Base-by-base conservation (phyloP, 1,140 invertebrate genomes). In the Drosophila takahashii region DNA sequence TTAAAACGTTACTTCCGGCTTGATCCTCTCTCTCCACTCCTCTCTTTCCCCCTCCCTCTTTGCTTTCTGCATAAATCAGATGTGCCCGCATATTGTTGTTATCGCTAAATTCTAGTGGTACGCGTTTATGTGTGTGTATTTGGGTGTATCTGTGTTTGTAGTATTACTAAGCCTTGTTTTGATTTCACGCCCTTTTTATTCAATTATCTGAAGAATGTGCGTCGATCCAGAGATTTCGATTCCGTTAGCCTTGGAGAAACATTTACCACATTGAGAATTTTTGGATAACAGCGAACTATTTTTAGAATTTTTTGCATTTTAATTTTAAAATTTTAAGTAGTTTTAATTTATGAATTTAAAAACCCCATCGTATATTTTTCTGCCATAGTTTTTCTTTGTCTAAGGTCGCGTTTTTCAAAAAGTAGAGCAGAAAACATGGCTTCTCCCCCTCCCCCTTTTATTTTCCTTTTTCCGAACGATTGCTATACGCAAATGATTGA, bases 1-100 rank as follows among this genome's bases (percentile, higher is more conserved):
- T 53, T 54, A 39, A 74, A 62, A 73, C 29, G 45, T 58, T 47
- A 75, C 72, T 75, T 75, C 72, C 72, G 72, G 72, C 72, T 56
- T 57, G 71, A 64, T 54, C 69, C 32, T n/a, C 61, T 67, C 26
- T 47, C 27, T 9, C 16, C 16, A 18, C 27, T 29, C 16, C 10
- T 13, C 18, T n/a, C 18, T 22, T 2, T 36, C 16, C 13, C 7
- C 45, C 47, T 26, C n/a, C 1, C 16, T 22, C 44, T 11, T 29
- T 34, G 37, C 36, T 51, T 11, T n/a, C 26, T 47, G 29, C 62
- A 69, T 69, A 54, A 45, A 69, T 69, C 39, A 69, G 66, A 50
- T 54, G 62, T 54, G 62, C 62, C 66, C 50, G 66, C 66, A 69
- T 65, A 39, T 65, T 52, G 45, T 65, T 67, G 54, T 72, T 60